These are phyloP conservation scores for Catharus minimus DNA, from an alignment of 2,113 vertebrate genomes.

Conservation along the genomic window DNA sequence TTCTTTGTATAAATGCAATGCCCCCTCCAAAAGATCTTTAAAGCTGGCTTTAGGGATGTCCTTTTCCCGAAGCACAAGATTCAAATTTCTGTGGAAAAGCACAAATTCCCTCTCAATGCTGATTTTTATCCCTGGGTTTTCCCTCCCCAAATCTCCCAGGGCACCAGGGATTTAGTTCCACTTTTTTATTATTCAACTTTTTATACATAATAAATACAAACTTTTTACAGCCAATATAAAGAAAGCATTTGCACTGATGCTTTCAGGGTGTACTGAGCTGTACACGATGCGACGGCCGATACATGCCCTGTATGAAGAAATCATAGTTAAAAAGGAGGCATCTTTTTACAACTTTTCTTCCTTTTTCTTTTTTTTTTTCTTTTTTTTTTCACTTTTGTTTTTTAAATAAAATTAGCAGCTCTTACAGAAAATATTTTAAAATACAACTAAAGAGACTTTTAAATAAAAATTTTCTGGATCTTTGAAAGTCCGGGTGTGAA, in stretches of 20 bases:
- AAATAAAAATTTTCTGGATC: constrained; percentile 73
- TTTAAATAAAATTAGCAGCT: constrained; percentile 89
- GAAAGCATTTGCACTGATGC: constrained; percentile 83
- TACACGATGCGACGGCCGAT: constrained; percentile 66
- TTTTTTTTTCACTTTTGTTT: constrained; percentile 39
- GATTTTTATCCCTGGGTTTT: background rate
- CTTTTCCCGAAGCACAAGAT: background rate
- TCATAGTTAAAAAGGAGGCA: constrained; percentile 76
- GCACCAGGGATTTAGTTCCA: constrained; percentile 40
- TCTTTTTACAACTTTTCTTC: constrained; percentile 76
- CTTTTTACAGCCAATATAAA: constrained; percentile 96
- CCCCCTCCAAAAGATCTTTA: background rate
- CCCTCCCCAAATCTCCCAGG: background rate
- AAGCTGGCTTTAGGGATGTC: background rate
- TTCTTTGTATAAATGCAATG: background rate
- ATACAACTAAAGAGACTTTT: constrained; percentile 79
- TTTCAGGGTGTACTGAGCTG: constrained; percentile 79
- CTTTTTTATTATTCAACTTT: constrained; percentile 97
- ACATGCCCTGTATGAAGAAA: constrained; percentile 74
- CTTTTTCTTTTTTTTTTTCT: constrained; percentile 48
- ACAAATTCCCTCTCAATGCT: rapidly evolving
- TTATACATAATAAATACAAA: constrained; percentile 99
- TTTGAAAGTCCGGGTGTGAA: constrained; percentile 54
- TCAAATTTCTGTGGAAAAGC: background rate
- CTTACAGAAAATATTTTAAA: constrained; percentile 80